Evolutionary conservation across 1,140 invertebrate species (phyloP), one percentile per base, ranked within the genome.

Genomic region (Heliothis subflexa): DNA sequence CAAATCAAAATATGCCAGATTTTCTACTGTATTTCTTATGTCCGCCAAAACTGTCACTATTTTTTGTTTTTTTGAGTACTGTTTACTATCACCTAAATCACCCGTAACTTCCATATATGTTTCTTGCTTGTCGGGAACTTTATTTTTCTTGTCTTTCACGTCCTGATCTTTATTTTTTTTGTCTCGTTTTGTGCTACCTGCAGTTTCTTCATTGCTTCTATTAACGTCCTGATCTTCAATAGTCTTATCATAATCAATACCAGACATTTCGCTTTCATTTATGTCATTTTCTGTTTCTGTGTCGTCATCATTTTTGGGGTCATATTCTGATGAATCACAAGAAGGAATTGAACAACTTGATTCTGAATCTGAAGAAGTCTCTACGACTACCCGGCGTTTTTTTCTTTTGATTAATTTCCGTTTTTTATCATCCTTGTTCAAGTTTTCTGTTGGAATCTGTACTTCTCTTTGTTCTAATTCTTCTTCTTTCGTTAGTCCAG

Each of bases 1-100:
- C 13, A 54, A 71, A 71, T 71, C 68, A 4, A 71, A 71, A 71
- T 71, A 71, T 52, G 33, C 13, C 49, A 10, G 47, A 71, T 71
- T 71, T 71, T 71, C 68, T 28, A 49, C 45, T 18, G 49, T 71
- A 54, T 71, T 52, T 71, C 18, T 71, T 52, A 71, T 54, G 18
- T 71, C 47, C 45, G 68, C 25, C 54, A 71, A 71, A 54, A 71
- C 68, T 47, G 47, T 71, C 21, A 54, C 52, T 54, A 16, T 54
- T 16, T 54, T 54, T 54, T 54, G 14, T 5, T 54, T 54, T 54
- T 13, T 13, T n/a, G 5, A 10, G 5, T 13, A 12, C 14, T 12
- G n/a, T 54, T 54, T 54, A 16, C n/a, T 54, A 13, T 13, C 52
- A 54, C n/a, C 52, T 16, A 54, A 54, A 54, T 13, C 52, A 2